A percentile compares a stretch with the other conserved stretches of the same genome.
Conservation (phyloP, 2,888 invertebrate species). For the Pemphredon lugubris region DNA sequence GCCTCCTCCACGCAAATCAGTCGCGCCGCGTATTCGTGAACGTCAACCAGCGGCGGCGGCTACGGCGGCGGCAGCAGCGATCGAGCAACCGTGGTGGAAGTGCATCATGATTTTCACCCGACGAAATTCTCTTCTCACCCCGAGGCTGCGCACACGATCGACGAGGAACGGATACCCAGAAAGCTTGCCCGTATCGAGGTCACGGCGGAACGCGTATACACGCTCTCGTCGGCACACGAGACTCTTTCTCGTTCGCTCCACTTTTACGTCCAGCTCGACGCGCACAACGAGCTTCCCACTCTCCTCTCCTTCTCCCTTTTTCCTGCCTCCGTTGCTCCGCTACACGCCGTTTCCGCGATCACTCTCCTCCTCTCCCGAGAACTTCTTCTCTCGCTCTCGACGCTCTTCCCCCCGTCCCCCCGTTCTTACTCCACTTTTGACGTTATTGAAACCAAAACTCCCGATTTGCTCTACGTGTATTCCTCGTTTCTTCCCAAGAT, state of each 20-base stretch:
- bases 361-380: slow-evolving; percentile 3
- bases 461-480: no score
- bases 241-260: slow-evolving; percentile 50
- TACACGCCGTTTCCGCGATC: slow-evolving; percentile 6
- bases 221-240: slow-evolving; percentile 39
- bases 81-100: slow-evolving; percentile 50
- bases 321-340: slow-evolving; percentile 12
- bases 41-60: slow-evolving; percentile 59
- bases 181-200: slow-evolving; percentile 61
- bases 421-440: no score
- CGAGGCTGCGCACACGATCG: slow-evolving; percentile 46
- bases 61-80: no score
- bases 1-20: slow-evolving; percentile 28
- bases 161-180: slow-evolving; percentile 20
- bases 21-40: slow-evolving; percentile 39
- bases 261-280: slow-evolving; percentile 43
- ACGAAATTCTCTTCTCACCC: slow-evolving; percentile 55
- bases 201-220: slow-evolving; percentile 51
- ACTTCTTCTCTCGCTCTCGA: slow-evolving; percentile 26
- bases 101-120: slow-evolving; percentile 69
- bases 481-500: no score
- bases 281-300: no score
- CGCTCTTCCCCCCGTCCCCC: slow-evolving; percentile 25
- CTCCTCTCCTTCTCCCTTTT: slow-evolving; percentile 13
- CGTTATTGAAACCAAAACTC: no score